A percentile compares a stretch with the other conserved stretches of the same genome.
Conservation (phyloP, 2,797 vertebrate species). For the Carcharodon carcharias region DNA sequence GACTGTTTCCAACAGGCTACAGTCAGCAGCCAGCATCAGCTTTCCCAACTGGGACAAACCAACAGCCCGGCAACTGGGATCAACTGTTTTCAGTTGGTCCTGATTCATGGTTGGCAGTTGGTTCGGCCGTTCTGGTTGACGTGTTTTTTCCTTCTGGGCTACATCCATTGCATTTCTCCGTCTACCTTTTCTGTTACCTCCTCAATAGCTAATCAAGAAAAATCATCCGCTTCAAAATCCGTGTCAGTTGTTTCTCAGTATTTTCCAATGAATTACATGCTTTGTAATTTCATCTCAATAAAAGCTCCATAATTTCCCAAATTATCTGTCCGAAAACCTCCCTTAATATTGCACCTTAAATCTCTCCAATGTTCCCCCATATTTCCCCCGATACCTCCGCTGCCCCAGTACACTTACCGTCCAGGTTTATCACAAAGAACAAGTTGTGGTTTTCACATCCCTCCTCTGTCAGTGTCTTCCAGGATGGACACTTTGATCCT, state of each 20-base stretch:
- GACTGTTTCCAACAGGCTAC: too few species aligned
- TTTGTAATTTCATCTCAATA: background rate
- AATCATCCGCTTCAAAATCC: background rate
- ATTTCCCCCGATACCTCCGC: background rate
- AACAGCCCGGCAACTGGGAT: too few species aligned
- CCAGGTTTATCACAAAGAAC: background rate
- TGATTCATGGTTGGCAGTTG: too few species aligned
- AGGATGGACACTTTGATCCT: background rate
- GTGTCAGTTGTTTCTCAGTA: background rate
- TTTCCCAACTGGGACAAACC: too few species aligned
- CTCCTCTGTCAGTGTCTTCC: rapidly evolving
- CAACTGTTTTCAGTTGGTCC: too few species aligned
- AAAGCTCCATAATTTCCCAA: background rate
- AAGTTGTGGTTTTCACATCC: background rate
- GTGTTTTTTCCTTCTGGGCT: too few species aligned
- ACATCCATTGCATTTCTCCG: background rate
- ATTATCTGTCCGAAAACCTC: background rate
- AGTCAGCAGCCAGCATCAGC: too few species aligned
- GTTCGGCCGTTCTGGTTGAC: too few species aligned
- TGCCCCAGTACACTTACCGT: background rate
- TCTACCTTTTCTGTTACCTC: background rate
- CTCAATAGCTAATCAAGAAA: background rate
- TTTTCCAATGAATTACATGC: background rate
- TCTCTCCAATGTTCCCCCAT: background rate
- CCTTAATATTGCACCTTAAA: background rate